A percentile compares a stretch with the other conserved stretches of the same genome.
These are phyloP conservation scores for Aphis craccivora DNA, from an alignment of 1,140 invertebrate species.

Conservation along the genomic window DNA sequence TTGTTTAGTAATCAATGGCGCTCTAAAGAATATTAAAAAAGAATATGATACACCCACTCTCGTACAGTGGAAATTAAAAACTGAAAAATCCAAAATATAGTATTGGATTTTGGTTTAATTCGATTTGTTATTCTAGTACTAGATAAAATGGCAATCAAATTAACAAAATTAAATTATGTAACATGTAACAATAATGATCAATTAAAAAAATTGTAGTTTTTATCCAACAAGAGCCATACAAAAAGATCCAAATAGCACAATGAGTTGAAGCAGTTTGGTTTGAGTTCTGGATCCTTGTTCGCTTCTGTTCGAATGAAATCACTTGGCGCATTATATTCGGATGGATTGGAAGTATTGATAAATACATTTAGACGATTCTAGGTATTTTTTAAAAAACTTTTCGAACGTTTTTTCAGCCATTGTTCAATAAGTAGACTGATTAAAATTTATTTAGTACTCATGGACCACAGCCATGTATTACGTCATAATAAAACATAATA, in stretches of 20 bases:
- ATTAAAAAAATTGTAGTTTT: conserved; percentile 45
- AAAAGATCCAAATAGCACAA: conserved; percentile 36
- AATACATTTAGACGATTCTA: not conserved
- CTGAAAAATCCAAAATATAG: not conserved
- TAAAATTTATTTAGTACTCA: not conserved
- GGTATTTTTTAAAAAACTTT: not conserved
- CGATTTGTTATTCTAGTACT: conserved; percentile 1
- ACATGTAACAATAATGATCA: conserved; percentile 1
- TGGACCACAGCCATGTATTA: not conserved
- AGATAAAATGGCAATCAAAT: conserved; percentile 24
- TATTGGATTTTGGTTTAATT: not conserved
- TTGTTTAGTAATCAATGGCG: conserved; percentile 71
- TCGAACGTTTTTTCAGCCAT: conserved; percentile 34
- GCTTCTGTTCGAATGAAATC: not conserved
- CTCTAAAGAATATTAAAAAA: conserved; percentile 75
- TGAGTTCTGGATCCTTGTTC: conserved; percentile 35
- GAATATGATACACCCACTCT: conserved; percentile 2
- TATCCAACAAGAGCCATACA: conserved; percentile 35
- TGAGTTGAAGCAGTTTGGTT: conserved; percentile 15
- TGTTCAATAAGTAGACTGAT: not conserved
- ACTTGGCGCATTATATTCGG: not conserved
- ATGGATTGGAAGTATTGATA: not conserved
- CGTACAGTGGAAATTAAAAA: not conserved
- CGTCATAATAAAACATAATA: not conserved
- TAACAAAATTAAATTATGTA: conserved; percentile 31